Evolutionary conservation across 1,140 invertebrate species (phyloP), one percentile per base, ranked within the genome.

Genomic region (Scaptodrosophila lebanonensis): DNA sequence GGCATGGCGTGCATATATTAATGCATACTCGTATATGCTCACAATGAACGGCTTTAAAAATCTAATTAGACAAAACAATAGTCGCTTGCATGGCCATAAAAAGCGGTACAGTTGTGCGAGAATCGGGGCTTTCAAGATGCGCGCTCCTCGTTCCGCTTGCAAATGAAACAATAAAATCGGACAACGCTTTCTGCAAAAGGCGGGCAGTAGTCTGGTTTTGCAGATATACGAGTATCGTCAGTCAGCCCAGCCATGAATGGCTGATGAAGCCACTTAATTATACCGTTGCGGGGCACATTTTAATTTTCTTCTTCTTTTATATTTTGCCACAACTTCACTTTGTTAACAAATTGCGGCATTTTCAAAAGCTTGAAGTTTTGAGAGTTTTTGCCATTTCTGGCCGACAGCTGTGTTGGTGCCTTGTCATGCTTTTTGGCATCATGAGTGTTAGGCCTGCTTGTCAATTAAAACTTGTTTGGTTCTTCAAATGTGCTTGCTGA

Each of bases 191-290:
- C 70, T 44, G 40, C 66, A 76, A 60, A 68, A 70, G 61, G 67
- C 71, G 71, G 69, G 68, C 71, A 61, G 44, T 65, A 61, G 63
- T 33, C 42, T 48, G 33, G 47, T 22, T 9, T 20, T 18, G 12
- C 20, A 15, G 47, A 32, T 49, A 25, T 52, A n/a, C n/a, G n/a
- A n/a, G n/a, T 52, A 50, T 33, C 33, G 32, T 22, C 54, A 30
- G 60, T 33, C 38, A 40, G 22, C 15, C 9, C 15, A 15, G 36
- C 72, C 66, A 57, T 76, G 79, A 76, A 76, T 79, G 67, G 67
- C 68, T 79, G 67, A 76, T 72, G 73, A 72, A 63, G 72, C 68
- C 63, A 79, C 53, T 77, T 77, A 77, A 77, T 77, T 77, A 77
- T 73, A 72, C 67, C 64, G 73, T 72, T 79, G 67, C 58, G 52